Base-by-base conservation (phyloP, 2,888 invertebrate species). In the Drosophila falleni region DNA sequence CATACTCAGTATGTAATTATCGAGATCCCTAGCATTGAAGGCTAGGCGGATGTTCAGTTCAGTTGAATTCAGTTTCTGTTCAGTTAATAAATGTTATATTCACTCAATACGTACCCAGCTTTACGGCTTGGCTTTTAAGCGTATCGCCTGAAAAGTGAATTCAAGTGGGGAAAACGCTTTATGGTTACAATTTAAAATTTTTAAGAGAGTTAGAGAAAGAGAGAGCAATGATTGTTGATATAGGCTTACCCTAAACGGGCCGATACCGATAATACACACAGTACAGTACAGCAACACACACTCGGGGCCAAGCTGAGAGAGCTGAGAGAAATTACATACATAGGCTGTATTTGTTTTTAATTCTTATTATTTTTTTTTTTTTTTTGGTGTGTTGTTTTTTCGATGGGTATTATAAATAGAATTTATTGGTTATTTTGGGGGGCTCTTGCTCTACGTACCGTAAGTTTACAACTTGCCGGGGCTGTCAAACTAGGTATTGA, bases 171-270 rank as follows among this genome's bases (percentile, higher is more conserved):
- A 78, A 64, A 78, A 84, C 77, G 72, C 71, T 87, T 78, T 65
- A 61, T 68, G 70, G 66, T 74, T 68, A 71, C 75, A 78, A 51
- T 76, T 74, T 64, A 62, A 47, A 64, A 11, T 51, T 67, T 53
- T 33, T 46, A n/a, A 37, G n/a, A 31, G 41, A 23, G 23, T 37
- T 16, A 46, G 54, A 58, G 47, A 23, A 64, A 39, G 56, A 47
- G 53, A 77, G 63, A 78, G 64, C 67, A 70, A 64, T 78, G 70
- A 65, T 46, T 56, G 41, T 66, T 64, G 42, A 41, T 60, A 63
- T 49, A 62, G 83, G 89, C 84, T 84, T 84, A 84, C 84, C 84
- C 84, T 81, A 74, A 71, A 47, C 39, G 89, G 87, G 74, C 71
- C 69, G 67, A 83, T 68, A 78, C 69, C 69, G 67, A 83, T 68